phyloP scores from a whole-genome alignment of 2,888 invertebrate species.

The Eupithecia inturbata region DNA sequence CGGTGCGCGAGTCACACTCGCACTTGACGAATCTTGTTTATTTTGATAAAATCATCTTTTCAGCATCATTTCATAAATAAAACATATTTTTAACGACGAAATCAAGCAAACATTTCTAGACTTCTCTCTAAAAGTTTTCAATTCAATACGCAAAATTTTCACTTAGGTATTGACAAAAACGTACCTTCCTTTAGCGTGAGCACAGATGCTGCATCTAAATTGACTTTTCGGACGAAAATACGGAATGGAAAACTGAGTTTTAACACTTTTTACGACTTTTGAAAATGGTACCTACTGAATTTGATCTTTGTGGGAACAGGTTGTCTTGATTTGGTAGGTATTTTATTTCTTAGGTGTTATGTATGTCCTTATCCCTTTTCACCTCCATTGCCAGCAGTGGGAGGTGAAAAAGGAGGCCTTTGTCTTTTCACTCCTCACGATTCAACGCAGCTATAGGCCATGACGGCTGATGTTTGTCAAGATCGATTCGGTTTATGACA shows the following conservation, averaged over 20 bases:
- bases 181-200: not conserved
- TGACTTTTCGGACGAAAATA: not conserved
- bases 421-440: no score
- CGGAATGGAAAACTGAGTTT: not conserved
- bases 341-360: not conserved
- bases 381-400: no score
- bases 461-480: no score
- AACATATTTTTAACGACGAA: not conserved
- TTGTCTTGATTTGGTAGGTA: not conserved
- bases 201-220: constrained; percentile 1
- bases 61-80: no score
- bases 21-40: no score
- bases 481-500: no score
- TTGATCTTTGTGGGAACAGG: not conserved
- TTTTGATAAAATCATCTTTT: no score
- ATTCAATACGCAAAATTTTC: not conserved
- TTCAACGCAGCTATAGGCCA: no score
- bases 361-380: not conserved
- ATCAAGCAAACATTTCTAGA: not conserved
- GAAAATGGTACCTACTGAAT: not conserved
- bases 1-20: no score
- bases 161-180: not conserved
- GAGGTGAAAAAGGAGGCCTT: no score
- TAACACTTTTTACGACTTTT: not conserved
- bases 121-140: not conserved